Percentiles rank a stretch among this genome's conserved stretches.
Conservation (phyloP, 2,797 vertebrate genomes). For the Phalanger gymnotis region DNA sequence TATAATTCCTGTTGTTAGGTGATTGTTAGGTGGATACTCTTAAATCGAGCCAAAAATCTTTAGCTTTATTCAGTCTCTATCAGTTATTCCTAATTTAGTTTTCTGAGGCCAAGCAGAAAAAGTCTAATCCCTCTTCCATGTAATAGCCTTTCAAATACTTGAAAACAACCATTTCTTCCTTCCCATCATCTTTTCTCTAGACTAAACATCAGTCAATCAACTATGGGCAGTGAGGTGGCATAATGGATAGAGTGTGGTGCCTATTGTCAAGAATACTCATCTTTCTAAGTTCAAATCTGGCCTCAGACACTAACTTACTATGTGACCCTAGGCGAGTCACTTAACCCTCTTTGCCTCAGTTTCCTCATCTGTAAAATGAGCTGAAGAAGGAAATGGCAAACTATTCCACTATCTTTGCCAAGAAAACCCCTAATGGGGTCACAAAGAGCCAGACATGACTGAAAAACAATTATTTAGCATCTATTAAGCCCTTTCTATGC, state of each 20-base stretch:
- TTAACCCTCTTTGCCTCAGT: background rate
- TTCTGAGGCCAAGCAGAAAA: background rate
- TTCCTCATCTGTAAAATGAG: background rate
- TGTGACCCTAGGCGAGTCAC: background rate
- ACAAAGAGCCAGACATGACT: background rate
- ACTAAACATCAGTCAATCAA: background rate
- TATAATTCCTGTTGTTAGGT: background rate
- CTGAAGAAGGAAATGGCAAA: background rate
- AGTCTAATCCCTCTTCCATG: background rate
- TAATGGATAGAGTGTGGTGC: background rate
- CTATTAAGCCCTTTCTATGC: background rate
- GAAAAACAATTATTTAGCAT: background rate
- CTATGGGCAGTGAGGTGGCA: background rate
- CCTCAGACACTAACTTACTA: background rate
- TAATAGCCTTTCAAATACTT: background rate
- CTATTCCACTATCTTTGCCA: background rate
- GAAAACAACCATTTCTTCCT: background rate
- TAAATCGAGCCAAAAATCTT: background rate
- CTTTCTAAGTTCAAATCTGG: background rate
- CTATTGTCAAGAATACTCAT: background rate
- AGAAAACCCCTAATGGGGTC: background rate
- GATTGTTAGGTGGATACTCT: background rate
- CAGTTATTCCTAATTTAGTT: background rate
- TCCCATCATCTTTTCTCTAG: background rate
- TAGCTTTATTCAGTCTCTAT: background rate